A percentile compares a stretch with the other conserved stretches of the same genome.
Conservation (phyloP, 2,797 vertebrate species). For the Anabas testudineus region DNA sequence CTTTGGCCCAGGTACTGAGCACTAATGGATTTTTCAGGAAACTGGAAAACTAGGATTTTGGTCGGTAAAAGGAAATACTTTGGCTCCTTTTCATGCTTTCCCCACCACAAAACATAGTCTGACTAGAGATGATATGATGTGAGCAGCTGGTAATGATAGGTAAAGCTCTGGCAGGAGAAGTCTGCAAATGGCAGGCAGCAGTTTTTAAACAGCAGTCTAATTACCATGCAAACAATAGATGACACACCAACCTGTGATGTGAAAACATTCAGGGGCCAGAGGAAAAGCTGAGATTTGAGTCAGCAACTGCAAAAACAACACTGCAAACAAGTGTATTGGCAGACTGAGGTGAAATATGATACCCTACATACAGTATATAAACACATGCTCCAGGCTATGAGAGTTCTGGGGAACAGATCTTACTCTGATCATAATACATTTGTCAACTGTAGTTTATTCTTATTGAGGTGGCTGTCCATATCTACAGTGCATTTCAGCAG, state of each 20-base stretch:
- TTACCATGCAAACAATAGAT: constrained; percentile 47
- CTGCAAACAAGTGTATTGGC: constrained; percentile 17
- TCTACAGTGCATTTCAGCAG: no score
- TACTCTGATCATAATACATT: background rate
- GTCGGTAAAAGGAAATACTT: constrained; percentile 39
- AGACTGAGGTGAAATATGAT: constrained; percentile 34
- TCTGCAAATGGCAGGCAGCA: constrained; percentile 15
- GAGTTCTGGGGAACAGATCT: background rate
- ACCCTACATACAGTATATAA: constrained; percentile 5
- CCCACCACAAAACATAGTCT: background rate
- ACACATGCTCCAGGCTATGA: constrained; percentile 17
- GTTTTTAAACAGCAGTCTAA: constrained; percentile 28
- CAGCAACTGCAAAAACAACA: background rate
- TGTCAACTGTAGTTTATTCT: background rate
- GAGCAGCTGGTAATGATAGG: background rate
- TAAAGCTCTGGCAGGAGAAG: constrained; percentile 23
- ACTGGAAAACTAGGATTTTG: constrained; percentile 57
- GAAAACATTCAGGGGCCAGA: constrained; percentile 7
- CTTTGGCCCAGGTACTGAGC: constrained; percentile 35
- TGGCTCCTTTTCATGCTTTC: constrained; percentile 10
- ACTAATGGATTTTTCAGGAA: constrained; percentile 66
- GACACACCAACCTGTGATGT: constrained; percentile 42
- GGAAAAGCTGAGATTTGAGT: constrained; percentile 14
- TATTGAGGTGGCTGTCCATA: no score
- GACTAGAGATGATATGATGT: constrained; percentile 4